Evolutionary conservation across 30 jellyfish, hydroid and myxozoan species (phyloP), one percentile per base, ranked within the genome.

Genomic region (Sanderia malayensis): DNA sequence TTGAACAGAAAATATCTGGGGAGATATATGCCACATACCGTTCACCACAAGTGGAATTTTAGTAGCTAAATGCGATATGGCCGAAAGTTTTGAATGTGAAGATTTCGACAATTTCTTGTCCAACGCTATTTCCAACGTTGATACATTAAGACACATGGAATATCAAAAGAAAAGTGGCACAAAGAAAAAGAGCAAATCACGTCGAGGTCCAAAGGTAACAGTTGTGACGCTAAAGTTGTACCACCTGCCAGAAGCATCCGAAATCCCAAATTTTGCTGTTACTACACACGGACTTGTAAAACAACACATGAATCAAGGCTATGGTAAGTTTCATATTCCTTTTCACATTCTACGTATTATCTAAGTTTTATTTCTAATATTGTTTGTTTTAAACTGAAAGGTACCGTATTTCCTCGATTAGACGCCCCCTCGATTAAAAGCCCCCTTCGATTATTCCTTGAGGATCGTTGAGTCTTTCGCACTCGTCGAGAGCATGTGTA

Each of bases 231-330:
- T 37, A 37, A 37, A 37, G 52, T 37, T 37, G 13, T 37, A 37
- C 52, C 52, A 37, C 52, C 52, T 37, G 13, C 52, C 52, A 37
- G 52, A 37, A 37, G 52, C 52, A 37, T 37, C 52, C 10, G 52
- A 37, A 37, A 37, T 37, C 52, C 52, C 52, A 37, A 37, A 37
- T 37, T 37, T 37, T 37, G 6, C 52, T 37, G 52, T 37, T 37
- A 37, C 52, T 13, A 37, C 52, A 37, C 52, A 37, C 13, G 52
- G 52, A 37, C 52, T 37, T 37, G 52, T 37, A 4, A 37, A 37
- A 37, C 52, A 37, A 37, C 52, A 37, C 52, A 37, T 37, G 52
- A 37, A 37, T 37, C 52, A 37, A 37, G 52, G 52, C 52, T 37
- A 37, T 37, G 52, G 52, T 37, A 37, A 37, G 52, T 37, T 37